Conservation (phyloP, 2,797 vertebrate genomes). For the Hypotaenidia philippensis region DNA sequence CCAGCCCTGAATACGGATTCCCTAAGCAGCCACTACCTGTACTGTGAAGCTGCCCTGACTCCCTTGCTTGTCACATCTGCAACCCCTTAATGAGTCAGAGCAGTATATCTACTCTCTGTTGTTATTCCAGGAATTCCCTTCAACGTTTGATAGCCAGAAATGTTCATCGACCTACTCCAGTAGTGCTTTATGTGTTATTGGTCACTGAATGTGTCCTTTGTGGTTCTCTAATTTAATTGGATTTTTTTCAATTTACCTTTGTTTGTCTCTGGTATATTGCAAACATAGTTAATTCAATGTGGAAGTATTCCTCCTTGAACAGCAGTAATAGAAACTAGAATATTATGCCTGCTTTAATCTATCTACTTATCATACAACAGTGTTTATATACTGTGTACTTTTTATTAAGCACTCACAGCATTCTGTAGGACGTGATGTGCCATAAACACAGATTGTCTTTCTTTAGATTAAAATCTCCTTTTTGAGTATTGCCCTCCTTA, state of each 20-base stretch:
- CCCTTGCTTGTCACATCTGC: background rate
- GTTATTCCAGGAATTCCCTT: conserved; percentile 7
- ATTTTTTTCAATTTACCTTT: conserved; percentile 54
- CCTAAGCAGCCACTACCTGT: background rate
- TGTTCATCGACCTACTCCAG: background rate
- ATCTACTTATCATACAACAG: background rate
- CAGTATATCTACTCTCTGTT: background rate
- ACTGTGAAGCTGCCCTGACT: background rate
- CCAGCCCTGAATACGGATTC: background rate
- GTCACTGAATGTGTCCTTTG: conserved; percentile 33
- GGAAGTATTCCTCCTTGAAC: conserved; percentile 26
- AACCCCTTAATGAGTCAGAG: background rate
- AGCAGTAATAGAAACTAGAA: background rate
- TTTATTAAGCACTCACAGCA: background rate
- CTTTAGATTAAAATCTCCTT: background rate
- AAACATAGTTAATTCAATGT: conserved; percentile 26
- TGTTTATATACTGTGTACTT: background rate
- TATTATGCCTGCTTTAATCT: background rate
- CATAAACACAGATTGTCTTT: background rate
- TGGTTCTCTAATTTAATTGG: conserved; percentile 44
- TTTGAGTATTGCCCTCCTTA: background rate
- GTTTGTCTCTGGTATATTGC: conserved; percentile 26
- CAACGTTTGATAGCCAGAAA: background rate
- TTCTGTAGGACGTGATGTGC: background rate
- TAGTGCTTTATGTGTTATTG: conserved; percentile 26